Evolutionary conservation across 2,113 vertebrate genomes (phyloP).

Genomic region (Regulus satrapa): DNA sequence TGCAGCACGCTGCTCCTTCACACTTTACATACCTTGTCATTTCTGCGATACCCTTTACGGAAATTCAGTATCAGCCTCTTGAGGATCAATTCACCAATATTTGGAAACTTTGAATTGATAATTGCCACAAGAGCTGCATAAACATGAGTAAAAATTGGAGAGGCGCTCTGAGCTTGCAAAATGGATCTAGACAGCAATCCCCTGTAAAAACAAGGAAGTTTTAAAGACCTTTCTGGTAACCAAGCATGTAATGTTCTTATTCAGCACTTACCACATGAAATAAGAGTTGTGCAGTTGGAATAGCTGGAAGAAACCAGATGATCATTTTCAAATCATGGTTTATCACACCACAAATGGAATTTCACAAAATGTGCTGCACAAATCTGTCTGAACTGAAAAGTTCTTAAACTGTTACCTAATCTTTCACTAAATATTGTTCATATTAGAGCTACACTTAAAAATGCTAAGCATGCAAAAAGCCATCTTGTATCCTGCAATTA

Average conservation of each 20-base stretch:
- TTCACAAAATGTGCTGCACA: not conserved
- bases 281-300: not conserved
- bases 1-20: not conserved
- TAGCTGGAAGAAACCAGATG: not conserved
- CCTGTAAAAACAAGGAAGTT: conserved; percentile 52
- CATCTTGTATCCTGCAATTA: not conserved
- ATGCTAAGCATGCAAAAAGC: not conserved
- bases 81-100: conserved; percentile 95
- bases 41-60: conserved; percentile 93
- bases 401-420: not conserved
- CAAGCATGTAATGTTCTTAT: not conserved
- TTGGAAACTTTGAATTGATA: conserved; percentile 98
- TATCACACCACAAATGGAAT: not conserved
- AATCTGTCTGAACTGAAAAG: not conserved
- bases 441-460: not conserved
- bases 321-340: not conserved
- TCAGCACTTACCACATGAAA: not conserved
- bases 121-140: conserved; percentile 94
- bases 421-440: not conserved
- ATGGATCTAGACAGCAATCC: conserved; percentile 88
- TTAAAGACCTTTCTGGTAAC: not conserved
- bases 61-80: conserved; percentile 93
- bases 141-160: conserved; percentile 96
- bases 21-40: conserved; percentile 85
- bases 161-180: conserved; percentile 92